Evolutionary conservation across 2,888 invertebrate genomes (phyloP), one percentile per base, ranked within the genome.

Genomic region (Stenchaetothrips biformis): DNA sequence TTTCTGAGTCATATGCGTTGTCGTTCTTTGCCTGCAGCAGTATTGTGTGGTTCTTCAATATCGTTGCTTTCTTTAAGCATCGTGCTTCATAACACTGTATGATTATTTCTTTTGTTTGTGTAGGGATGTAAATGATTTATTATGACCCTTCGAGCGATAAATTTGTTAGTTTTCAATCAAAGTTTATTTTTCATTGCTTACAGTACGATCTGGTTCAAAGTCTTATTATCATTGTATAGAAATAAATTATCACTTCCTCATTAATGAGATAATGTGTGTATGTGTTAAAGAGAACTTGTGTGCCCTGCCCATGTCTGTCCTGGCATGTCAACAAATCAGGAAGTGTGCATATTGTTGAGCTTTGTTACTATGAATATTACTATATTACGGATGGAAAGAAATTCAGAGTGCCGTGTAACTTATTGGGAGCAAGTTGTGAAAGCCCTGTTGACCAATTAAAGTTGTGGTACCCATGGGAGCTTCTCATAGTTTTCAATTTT

Each of bases 371-470:
- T 74, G 25, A 21, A 74, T 74, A 74, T 74, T 25, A 74, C 25
- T 25, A 21, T 25, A 67, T 67, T 67, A 21, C 67, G 67, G 67
- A 74, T 11, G 11, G 67, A 74, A 74, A 74, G 67, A 74, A 74
- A 74, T 74, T 74, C 67, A 74, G 67, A 74, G 67, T 74, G 67
- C 67, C 21, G 67, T 74, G 67, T 74, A 74, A 74, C 25, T 74
- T 74, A 74, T 74, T 74, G 25, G 67, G 25, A 74, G 67, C 67
- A 74, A 74, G 67, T 25, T 74, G 67, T 74, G 67, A 74, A 74
- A 74, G 67, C 67, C 67, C 67, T 74, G 67, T 74, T 74, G 67
- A 74, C 67, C 67, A 74, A 74, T 74, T 74, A 74, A 74, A 74
- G 37, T 74, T 74, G 67, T 74, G 67, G 25, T 74, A 11, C 7